Percentiles rank a stretch among this genome's conserved stretches.
Conservation (phyloP, 64 coral and sea anemone species). For the Dendronephthya gigantea region DNA sequence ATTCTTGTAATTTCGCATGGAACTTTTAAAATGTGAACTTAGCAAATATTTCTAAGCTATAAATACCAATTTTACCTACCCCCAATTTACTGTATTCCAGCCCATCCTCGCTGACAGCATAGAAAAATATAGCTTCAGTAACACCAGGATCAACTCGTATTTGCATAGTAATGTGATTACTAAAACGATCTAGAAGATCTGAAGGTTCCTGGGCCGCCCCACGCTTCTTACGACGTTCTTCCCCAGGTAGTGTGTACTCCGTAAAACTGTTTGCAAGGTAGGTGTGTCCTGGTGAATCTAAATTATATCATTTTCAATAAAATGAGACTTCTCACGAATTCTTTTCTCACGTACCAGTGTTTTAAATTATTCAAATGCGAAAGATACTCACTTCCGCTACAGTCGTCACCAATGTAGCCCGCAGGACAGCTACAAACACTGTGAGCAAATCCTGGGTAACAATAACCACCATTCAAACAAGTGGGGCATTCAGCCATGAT, state of each 20-base stretch:
- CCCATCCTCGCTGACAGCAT: not conserved
- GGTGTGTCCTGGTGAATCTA: conserved; percentile 46
- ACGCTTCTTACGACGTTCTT: not conserved
- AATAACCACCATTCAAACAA: conserved; percentile 62
- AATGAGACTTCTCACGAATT: too few species aligned
- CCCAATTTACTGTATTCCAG: not conserved
- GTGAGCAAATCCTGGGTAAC: conserved; percentile 45
- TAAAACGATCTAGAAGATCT: conserved; percentile 29
- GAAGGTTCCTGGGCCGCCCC: not conserved
- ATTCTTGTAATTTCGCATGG: too few species aligned
- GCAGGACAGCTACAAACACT: conserved; percentile 75
- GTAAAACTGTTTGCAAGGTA: conserved; percentile 76
- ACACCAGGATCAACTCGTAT: conserved; percentile 49
- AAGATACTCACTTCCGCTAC: conserved; percentile 62
- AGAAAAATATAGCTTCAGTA: conserved; percentile 32
- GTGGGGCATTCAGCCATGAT: conserved; percentile 57
- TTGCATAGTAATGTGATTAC: conserved; percentile 70
- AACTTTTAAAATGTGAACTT: too few species aligned
- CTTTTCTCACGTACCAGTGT: too few species aligned
- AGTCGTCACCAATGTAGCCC: conserved; percentile 54
- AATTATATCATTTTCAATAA: not conserved
- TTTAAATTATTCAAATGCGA: not conserved
- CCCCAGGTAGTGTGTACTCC: conserved; percentile 33
- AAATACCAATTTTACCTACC: not conserved
- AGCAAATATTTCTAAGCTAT: not conserved